Base-by-base conservation (phyloP, 2,888 invertebrate genomes). In the Leucophora obtusa region DNA sequence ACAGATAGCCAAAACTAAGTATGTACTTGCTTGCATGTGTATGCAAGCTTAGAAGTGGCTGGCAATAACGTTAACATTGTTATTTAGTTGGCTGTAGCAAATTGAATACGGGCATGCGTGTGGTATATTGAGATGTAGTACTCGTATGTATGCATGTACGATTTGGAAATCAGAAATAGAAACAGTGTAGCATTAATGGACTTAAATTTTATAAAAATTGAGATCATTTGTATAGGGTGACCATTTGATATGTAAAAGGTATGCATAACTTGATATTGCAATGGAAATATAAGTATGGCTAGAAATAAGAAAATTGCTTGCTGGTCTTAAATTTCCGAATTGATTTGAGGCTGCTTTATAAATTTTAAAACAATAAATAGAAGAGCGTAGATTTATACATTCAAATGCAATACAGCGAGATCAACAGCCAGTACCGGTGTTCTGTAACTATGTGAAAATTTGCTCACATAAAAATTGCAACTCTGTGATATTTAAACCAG, bases 1-100 rank as follows among this genome's bases (percentile, higher is more conserved):
- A 62, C 65, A 60, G 24, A 56, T 58, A 70, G 58, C 70, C 76
- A 70, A 76, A 76, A 68, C 15, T 65, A 21, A 65, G 15, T 53
- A 65, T 50, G 66, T 33, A 4, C 59, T 53, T 71, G 47, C 14
- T 65, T 71, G 62, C 69, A 63, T 75, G 75, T 21, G 1, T 11
- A 53, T 10, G 7, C 28, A 28, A 28, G 28, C 4, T 28, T 28
- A 28, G 28, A 28, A 28, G 6, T 7, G 4, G 28, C 28, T 28
- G 28, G 28, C 28, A 54, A 33, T 11, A 56, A 24, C 56, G 17
- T n/a, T 43, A 43, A 68, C 15, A 68, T 53, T 68, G 50, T 54
- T 21, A 14, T 56, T n/a, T 47, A 14, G 3, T 14, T 47, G 2
- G 6, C 14, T 14, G n/a, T 59, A 47, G 59, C 63, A 77, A 65